Base-by-base conservation (phyloP, 64 coral and sea anemone genomes). In the Cladopsammia gracilis region DNA sequence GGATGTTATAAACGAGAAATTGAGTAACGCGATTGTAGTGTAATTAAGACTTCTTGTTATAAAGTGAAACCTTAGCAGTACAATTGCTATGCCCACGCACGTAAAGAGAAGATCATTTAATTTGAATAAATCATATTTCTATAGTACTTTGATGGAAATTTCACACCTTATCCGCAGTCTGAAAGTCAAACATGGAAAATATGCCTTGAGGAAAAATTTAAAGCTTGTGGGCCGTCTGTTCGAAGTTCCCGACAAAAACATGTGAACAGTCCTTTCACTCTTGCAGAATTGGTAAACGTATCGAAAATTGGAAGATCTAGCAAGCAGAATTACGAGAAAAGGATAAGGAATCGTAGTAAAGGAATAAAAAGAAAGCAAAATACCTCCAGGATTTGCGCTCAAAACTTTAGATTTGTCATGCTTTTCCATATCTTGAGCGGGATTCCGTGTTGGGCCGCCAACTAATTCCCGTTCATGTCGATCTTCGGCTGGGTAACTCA, bases 321-420 rank as follows among this genome's bases (percentile, higher is more conserved):
- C n/a, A 10, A 26, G 42, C 10, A 42, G 52, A 25, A 59, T 25
- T 47, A 50, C 42, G 0, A 19, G 1, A 4, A n/a, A 46, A 48
- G 64, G 12, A 24, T 19, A 5, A 64, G n/a, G 22, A 64, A 48
- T 47, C 7, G 47, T 5, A 6, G 59, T 3, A 64, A 42, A 20
- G 11, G 14, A 46, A 34, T 20, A 47, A 67, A 3, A 23, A 12
- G 3, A 67, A 84, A 84, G 59, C 18, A 23, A 24, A 84, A 62
- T 64, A 50, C 44, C 62, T 48, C 61, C 34, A 67, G 62, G 58
- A 84, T 49, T 84, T 24, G 61, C 19, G 44, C 4, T 50, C 80
- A 84, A 66, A 84, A 64, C 80, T 84, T 84, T 84, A 13, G 80
- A 67, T 68, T 84, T 84, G 16, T 84, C 80, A 19, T 84, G 80